phyloP scores from a whole-genome alignment of 2,888 invertebrate species.

The Ennomos quercinarius region DNA sequence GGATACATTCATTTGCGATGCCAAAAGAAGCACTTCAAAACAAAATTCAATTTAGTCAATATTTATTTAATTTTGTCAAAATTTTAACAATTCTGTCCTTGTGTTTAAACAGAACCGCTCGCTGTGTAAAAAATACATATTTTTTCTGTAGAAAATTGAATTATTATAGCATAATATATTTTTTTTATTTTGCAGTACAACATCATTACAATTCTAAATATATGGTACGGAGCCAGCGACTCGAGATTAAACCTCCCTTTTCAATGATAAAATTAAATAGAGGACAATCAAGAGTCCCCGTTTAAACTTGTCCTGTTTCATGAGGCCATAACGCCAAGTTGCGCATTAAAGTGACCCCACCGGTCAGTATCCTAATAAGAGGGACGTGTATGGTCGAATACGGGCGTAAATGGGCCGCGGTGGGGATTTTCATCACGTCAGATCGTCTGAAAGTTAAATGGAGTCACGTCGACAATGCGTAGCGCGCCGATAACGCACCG shows the following conservation, averaged over 20 bases:
- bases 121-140: too few relatives aligned
- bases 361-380: conserved; percentile 43
- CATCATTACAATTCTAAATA: conserved; percentile 17
- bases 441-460: conserved; percentile 54
- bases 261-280: conserved; percentile 39
- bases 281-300: conserved; percentile 36
- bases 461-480: conserved; percentile 54
- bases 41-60: too few relatives aligned
- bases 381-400: conserved; percentile 41
- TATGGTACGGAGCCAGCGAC: conserved; percentile 15
- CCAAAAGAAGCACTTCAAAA: too few relatives aligned
- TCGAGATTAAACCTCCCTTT: conserved; percentile 35
- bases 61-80: too few relatives aligned
- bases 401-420: conserved; percentile 40
- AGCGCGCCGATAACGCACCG: conserved; percentile 38
- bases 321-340: conserved; percentile 38
- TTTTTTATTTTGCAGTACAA: background rate
- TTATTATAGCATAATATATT: background rate
- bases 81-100: too few relatives aligned
- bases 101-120: too few relatives aligned
- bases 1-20: too few relatives aligned
- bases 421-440: conserved; percentile 50
- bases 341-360: conserved; percentile 42
- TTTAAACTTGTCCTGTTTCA: conserved; percentile 39
- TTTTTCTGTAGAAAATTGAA: too few relatives aligned